Conservation (phyloP, 2,888 invertebrate genomes). For the Microplitis deprimator region DNA sequence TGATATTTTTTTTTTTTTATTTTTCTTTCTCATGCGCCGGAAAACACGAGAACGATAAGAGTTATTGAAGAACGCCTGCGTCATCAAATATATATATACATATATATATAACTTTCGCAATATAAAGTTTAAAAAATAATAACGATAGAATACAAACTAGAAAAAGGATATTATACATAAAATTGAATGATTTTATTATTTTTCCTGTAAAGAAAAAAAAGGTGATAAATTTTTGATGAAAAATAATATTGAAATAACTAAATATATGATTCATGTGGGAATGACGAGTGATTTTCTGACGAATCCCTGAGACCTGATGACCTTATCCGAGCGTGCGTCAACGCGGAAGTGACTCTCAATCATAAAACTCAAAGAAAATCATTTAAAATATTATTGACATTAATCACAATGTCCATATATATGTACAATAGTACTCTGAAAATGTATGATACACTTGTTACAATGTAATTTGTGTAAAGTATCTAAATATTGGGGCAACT, state of each 20-base stretch:
- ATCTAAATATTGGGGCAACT: not conserved
- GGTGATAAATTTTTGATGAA: not conserved
- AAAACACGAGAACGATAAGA: slow-evolving; percentile 4
- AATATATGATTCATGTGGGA: slow-evolving; percentile 21
- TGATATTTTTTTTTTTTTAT: too few species aligned
- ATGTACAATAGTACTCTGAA: too few species aligned
- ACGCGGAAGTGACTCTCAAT: slow-evolving; percentile 23
- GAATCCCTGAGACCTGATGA: slow-evolving; percentile 15
- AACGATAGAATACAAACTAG: not conserved
- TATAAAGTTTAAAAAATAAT: not conserved
- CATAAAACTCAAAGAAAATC: slow-evolving; percentile 1
- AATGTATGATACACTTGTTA: not conserved
- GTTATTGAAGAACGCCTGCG: slow-evolving; percentile 6
- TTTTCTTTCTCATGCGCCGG: not conserved
- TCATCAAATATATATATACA: slow-evolving; percentile 9
- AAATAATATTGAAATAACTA: not conserved
- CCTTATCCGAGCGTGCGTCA: slow-evolving; percentile 21
- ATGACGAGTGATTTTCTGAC: slow-evolving; percentile 23
- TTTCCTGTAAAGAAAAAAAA: not conserved
- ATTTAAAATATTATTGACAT: not conserved
- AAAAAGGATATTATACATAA: not conserved
- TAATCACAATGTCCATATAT: not conserved
- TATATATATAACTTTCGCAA: not conserved
- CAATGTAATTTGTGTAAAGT: not conserved
- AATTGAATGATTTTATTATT: slow-evolving; percentile 1